Base-by-base conservation (phyloP, 2,888 invertebrate genomes). In the Tanytarsus gracilentus region DNA sequence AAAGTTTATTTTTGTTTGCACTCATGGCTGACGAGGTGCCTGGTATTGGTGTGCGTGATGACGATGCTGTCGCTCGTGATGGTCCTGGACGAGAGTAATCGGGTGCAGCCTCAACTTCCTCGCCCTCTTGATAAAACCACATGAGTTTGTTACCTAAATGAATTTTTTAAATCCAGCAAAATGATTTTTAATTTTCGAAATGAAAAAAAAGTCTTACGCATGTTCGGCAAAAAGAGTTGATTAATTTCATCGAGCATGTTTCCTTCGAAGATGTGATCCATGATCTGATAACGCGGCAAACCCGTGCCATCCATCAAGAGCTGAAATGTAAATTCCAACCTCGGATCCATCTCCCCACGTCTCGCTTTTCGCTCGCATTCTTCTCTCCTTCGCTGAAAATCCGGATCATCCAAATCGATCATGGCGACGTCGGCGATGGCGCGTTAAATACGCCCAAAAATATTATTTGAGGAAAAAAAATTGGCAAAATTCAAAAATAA, bases 341-440 rank as follows among this genome's bases (percentile, higher is more conserved):
- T 23, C 3, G 91, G 90, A 75, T 92, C 92, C 87, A 92, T 92
- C 73, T 92, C 92, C 76, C 91, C 92, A 62, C 92, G 79, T 61
- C 92, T 79, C 11, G 90, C 90, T 70, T 90, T 90, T 66, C 90
- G 81, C 77, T 91, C 90, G 84, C 90, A 90, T 88, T 91, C 90
- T 83, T 91, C 90, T 63, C 90, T 79, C 63, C 90, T 78, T 65
- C 82, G 78, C 85, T 85, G 71, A 65, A 72, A 70, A 69, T 74
- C 74, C 4, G 44, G 27, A 36, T 27, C 53, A 36, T 58, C 58
- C n/a, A 30, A 21, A 6, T 18, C 16, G 4, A 25, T 48, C 50
- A 60, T 60, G 49, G 21, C 14, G 40, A 39, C 18, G n/a, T 9
- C 40, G 40, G n/a, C 6, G 33, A n/a, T 40, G 4, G 2, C 23